Base-by-base conservation (phyloP, 2,888 invertebrate genomes). In the Drosophila imparisetae region DNA sequence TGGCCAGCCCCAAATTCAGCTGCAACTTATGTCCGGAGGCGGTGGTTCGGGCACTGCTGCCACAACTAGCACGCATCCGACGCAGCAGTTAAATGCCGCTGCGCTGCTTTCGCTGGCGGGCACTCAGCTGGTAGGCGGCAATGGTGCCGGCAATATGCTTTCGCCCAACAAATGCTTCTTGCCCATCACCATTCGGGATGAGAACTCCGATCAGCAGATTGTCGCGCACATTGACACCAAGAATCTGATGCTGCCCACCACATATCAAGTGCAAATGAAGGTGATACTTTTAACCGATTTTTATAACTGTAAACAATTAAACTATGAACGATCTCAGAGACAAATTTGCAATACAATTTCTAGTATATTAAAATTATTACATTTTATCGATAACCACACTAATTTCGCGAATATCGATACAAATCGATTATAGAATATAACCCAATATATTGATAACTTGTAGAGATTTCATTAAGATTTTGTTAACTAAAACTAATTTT, bases 241-340 rank as follows among this genome's bases (percentile, higher is more conserved):
- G 72, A 93, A 93, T 75, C 86, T 93, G 36, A 83, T 93, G 15
- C 73, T 93, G 48, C 93, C 93, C 27, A 92, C 92, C 38, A 93
- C 93, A 55, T 93, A 93, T 81, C 93, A 93, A 67, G 84, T 93
- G 64, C 93, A 93, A 86, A 93, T 93, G 93, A 93, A 93, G 88
- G 92, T 92, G 30, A 59, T 21, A 13, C 29, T 38, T n/a, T 29
- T 15, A 21, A 45, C 13, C 4, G 21, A 15, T 15, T 8, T 24
- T 45, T 24, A 15, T 15, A 24, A 15, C 1, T 21, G 21, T 15
- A 24, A 45, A 45, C 15, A 45, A 8, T 45, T 21, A 21, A 8
- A 42, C 5, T 11, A n/a, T n/a, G 11, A 21, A 2, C 2, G 10
- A 40, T 40, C n/a, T 40, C 40, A 40, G n/a, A 40, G 4, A 40